Evolutionary conservation across 2,113 vertebrate species (phyloP).

Genomic region (Dinomys branickii): DNA sequence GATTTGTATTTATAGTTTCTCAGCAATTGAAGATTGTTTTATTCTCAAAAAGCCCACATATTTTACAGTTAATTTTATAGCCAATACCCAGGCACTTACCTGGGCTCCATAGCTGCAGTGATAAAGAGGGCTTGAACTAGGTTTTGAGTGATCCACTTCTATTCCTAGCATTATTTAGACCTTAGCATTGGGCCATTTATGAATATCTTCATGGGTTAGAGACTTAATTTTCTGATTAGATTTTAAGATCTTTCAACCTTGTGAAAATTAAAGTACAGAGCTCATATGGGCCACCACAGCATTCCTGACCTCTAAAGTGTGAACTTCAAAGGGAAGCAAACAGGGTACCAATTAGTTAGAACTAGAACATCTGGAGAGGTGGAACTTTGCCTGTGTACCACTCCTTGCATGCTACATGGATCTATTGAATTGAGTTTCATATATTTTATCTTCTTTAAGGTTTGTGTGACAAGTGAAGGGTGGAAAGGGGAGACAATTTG

Average conservation of each 20-base stretch:
- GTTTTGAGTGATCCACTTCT: not conserved
- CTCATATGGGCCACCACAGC: no score
- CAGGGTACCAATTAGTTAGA: not conserved
- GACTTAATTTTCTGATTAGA: not conserved
- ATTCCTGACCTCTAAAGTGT: not conserved
- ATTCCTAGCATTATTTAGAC: not conserved
- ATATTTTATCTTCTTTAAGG: not conserved
- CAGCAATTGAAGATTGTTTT: not conserved
- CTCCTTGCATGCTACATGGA: not conserved
- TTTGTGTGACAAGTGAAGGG: not conserved
- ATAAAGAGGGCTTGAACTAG: not conserved
- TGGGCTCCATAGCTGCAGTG: accelerated
- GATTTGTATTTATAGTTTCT: not conserved
- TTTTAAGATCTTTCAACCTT: not conserved
- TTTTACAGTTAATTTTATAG: not conserved
- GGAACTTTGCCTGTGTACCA: not conserved
- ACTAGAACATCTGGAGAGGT: not conserved
- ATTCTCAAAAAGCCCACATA: not conserved
- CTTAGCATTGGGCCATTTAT: not conserved
- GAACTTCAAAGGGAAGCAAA: not conserved
- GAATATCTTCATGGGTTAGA: not conserved
- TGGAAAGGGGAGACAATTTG: not conserved
- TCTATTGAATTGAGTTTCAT: not conserved
- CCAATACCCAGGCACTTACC: not conserved
- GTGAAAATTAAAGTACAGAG: not conserved